Evolutionary conservation across 2,113 vertebrate genomes (phyloP), one percentile per base, ranked within the genome.

Genomic region (Microtus richardsoni): DNA sequence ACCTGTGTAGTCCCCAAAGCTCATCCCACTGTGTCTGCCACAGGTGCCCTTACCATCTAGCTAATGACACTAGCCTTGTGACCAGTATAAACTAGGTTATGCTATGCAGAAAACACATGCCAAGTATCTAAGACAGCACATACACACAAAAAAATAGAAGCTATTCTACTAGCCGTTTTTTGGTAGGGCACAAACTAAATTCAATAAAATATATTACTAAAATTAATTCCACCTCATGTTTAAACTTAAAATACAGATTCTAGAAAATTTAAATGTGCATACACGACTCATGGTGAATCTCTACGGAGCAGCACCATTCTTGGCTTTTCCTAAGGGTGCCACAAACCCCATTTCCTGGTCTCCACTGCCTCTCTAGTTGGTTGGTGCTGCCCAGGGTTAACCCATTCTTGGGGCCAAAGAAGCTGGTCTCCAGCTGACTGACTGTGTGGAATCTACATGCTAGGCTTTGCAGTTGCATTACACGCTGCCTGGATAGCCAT

Each of bases 81-180:
- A 24, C 2, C 3, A 0, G 0, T 0, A 3, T 39, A 14, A 62
- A 49, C 3, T 0, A 4, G 60, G 36, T 16, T 2, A 13, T 5
- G 3, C 12, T 0, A 7, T 58, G 8, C 4, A 36, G 2, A 28
- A 75, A 71, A 58, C 21, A 10, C n/a, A n/a, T 14, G 3, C 39
- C 0, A 0, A 44, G 16, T 24, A 62, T 58, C 82, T 0, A 79
- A 91, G 62, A 19, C 39, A 22, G 9, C 6, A 3, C 5, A 44
- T 26, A 66, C 64, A 33, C 64, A 66, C 3, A 28, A 60, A 60
- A 30, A 12, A 54, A 26, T 1, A 10, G 39, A 24, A 91, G 64
- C 16, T 49, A 58, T 64, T 19, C 60, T 68, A 5, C 44, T 44
- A 64, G 19, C n/a, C 9, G 44, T 44, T 88, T 68, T 80, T 21